Base-by-base conservation (phyloP, 2,888 invertebrate genomes). In the Erpobdella octoculata region DNA sequence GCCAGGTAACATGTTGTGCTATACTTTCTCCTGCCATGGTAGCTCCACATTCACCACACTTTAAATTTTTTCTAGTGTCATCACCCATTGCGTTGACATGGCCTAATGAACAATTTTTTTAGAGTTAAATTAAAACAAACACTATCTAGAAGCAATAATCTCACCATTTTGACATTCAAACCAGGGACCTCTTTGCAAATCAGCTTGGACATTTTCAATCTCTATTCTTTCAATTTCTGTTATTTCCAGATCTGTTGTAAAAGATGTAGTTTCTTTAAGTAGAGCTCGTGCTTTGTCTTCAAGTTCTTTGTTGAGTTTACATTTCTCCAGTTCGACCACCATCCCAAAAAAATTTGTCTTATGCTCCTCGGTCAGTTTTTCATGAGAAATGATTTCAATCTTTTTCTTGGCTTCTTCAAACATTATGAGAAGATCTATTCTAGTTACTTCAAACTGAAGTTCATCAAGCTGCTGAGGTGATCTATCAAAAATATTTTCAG, bases 121-220 rank as follows among this genome's bases (percentile, higher is more conserved):
- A n/a, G 21, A 37, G 25, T 9, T 48, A 1, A 9, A n/a, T 33
- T 31, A 12, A 9, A 9, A 15, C 53, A 64, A 6, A 12, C 21
- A 5, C 6, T 1, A 9, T 6, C 53, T 53, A 12, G 28, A 0
- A 59, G 21, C 1, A 65, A 35, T 65, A 36, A 31, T 58, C 73
- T 74, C 74, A 81, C 82, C 89, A 76, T 89, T 89, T 0, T 87
- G 87, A 81, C 90, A 90, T 79, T 88, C 88, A 80, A 84, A 89
- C 89, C 90, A 90, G 78, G 87, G 87, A 0, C 89, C 89, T 64
- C 62, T 62, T n/a, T 84, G 83, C 59, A 79, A 81, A 36, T 88
- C 78, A 0, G 85, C 86, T 75, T 89, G 85, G 0, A 88, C 89
- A 77, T 80, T 77, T 0, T 88, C 84, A 65, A 89, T 86, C 82